Percentiles rank a stretch among this genome's conserved stretches.
Evolutionary conservation across 2,797 vertebrate genomes (phyloP).

Genomic region (Manis javanica): DNA sequence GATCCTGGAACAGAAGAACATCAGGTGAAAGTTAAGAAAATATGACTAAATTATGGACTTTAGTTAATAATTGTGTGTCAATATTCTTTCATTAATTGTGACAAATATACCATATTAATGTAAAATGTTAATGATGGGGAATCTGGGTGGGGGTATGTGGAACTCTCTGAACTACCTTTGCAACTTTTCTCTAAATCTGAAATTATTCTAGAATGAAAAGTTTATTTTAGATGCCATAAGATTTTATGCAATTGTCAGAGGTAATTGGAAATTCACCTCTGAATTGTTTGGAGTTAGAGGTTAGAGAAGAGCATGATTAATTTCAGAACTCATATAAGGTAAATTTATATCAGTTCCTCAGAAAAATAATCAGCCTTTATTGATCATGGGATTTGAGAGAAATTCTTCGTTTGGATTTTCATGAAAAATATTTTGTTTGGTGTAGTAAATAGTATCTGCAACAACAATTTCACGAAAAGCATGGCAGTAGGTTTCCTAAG

Average conservation of each 20-base stretch:
- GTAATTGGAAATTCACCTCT: constrained; percentile 18
- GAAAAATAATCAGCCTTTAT: constrained; percentile 18
- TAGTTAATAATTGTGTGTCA: background rate
- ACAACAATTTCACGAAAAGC: constrained; percentile 21
- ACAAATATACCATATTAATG: background rate
- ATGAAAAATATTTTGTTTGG: background rate
- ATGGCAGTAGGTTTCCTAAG: background rate
- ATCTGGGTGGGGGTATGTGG: background rate
- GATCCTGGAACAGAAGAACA: constrained; percentile 6
- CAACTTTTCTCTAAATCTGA: constrained; percentile 47
- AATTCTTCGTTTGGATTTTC: background rate
- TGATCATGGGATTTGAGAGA: background rate
- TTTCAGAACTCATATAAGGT: background rate
- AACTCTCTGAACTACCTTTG: background rate
- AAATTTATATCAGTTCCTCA: background rate
- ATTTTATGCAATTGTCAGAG: constrained; percentile 37
- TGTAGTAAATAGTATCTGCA: background rate
- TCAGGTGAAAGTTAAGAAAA: constrained; percentile 4
- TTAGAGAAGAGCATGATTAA: background rate
- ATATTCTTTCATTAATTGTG: constrained; percentile 35
- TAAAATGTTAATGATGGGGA: background rate
- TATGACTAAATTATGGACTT: background rate
- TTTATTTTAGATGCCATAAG: constrained; percentile 9
- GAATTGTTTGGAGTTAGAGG: constrained; percentile 18
- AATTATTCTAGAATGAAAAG: constrained; percentile 30